Conservation (phyloP, 2,888 invertebrate genomes). For the Corythucha ciliata region DNA sequence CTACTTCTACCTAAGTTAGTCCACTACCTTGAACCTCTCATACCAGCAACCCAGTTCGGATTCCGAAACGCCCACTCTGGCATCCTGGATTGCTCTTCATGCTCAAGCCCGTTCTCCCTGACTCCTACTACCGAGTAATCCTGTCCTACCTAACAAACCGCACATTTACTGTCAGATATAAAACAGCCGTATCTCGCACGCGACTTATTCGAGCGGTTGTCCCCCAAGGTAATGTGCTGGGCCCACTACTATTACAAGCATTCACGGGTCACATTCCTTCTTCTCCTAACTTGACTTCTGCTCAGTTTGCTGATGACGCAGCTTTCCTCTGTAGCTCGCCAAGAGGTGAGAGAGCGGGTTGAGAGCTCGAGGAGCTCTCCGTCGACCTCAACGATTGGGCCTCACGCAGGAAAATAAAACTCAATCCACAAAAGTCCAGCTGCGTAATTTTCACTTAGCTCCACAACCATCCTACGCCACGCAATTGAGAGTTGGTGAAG, state of each 20-base stretch:
- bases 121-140: too few species aligned
- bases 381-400: not conserved
- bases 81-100: not conserved
- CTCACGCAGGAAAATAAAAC: not conserved
- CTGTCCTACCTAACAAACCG: too few species aligned
- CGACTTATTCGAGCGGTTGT: not conserved
- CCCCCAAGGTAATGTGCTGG: constrained; percentile 3
- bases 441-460: constrained; percentile 5
- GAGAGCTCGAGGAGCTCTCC: not conserved
- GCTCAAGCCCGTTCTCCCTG: too few species aligned
- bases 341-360: too few species aligned
- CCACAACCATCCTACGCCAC: not conserved
- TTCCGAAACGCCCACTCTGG: constrained; percentile 12
- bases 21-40: constrained; percentile 6
- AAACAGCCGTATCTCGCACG: too few species aligned
- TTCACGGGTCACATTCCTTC: not conserved
- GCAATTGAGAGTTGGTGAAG: not conserved
- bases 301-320: constrained; percentile 4
- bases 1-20: constrained; percentile 1
- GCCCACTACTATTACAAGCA: not conserved
- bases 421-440: constrained; percentile 12
- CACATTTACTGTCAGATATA: too few species aligned
- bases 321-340: too few species aligned
- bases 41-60: constrained; percentile 4
- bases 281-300: not conserved